Conservation (phyloP, 2,797 vertebrate species). For the Oreortyx pictus region DNA sequence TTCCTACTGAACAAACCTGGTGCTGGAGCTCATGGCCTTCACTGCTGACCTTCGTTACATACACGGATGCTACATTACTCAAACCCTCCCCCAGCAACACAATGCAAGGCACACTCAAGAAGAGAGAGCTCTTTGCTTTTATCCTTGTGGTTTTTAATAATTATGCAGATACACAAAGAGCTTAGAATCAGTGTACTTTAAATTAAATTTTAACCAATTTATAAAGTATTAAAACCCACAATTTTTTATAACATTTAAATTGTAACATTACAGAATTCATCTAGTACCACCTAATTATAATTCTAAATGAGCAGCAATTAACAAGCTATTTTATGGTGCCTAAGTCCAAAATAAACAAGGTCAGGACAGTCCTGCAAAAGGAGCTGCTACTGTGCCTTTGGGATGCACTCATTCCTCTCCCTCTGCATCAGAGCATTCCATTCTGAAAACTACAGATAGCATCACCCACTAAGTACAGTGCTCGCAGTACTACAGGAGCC, state of each 20-base stretch:
- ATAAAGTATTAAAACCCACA: constrained; percentile 68
- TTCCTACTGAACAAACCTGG: fast-evolving
- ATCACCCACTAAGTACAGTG: neutral
- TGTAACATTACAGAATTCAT: constrained; percentile 55
- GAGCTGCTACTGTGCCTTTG: neutral
- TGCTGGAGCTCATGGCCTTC: neutral
- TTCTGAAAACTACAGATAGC: neutral
- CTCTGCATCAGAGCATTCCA: neutral
- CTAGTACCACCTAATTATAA: constrained; percentile 63
- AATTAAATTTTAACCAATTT: constrained; percentile 71
- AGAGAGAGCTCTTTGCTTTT: neutral
- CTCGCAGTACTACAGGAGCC: neutral
- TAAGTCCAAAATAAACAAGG: constrained; percentile 59
- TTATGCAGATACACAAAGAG: constrained; percentile 23
- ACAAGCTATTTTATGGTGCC: constrained; percentile 43
- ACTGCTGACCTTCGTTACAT: neutral
- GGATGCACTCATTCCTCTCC: neutral
- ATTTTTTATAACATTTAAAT: constrained; percentile 59
- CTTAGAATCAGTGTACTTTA: constrained; percentile 38
- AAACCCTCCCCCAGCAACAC: neutral
- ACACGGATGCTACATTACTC: neutral
- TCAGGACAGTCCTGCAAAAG: constrained; percentile 27
- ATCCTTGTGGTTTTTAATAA: constrained; percentile 56
- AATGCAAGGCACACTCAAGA: neutral
- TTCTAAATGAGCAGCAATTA: constrained; percentile 62